Evolutionary conservation across 1,140 invertebrate species (phyloP).

Genomic region (Maniola jurtina): DNA sequence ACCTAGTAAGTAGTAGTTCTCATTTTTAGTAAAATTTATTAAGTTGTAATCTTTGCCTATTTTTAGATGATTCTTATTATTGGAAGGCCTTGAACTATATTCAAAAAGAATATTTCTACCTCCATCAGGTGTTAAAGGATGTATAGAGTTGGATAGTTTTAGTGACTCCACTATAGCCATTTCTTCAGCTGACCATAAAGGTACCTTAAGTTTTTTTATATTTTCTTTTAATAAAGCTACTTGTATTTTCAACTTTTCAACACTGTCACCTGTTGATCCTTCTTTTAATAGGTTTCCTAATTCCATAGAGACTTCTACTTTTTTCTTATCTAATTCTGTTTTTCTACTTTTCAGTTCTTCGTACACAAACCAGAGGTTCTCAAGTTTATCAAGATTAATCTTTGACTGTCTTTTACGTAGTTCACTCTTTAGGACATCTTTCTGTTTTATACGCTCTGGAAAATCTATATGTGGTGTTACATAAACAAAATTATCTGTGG

Average conservation of each 20-base stretch:
- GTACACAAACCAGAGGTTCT: slow-evolving; percentile 61
- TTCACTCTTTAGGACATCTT: slow-evolving; percentile 62
- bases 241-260: slow-evolving; percentile 78
- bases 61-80: slow-evolving; percentile 78
- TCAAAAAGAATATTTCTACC: slow-evolving; percentile 70
- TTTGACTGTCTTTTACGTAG: slow-evolving; percentile 44
- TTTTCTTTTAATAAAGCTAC: slow-evolving; percentile 80
- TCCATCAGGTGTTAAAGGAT: slow-evolving; percentile 80
- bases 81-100: slow-evolving; percentile 54
- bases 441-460: slow-evolving; percentile 73
- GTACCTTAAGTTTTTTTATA: slow-evolving; percentile 78
- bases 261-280: slow-evolving; percentile 57
- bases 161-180: slow-evolving; percentile 79
- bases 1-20: slow-evolving; percentile 81
- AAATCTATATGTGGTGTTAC: slow-evolving; percentile 82
- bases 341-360: slow-evolving; percentile 62
- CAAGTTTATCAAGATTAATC: slow-evolving; percentile 52
- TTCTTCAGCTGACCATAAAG: slow-evolving; percentile 82
- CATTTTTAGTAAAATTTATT: slow-evolving; percentile 80
- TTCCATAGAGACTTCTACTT: slow-evolving; percentile 55
- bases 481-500: slow-evolving; percentile 79
- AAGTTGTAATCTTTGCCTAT: slow-evolving; percentile 78
- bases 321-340: slow-evolving; percentile 65
- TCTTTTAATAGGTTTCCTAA: slow-evolving; percentile 56
- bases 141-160: slow-evolving; percentile 83